Evolutionary conservation across 2,888 invertebrate species (phyloP).

Genomic region (Leucania comma): DNA sequence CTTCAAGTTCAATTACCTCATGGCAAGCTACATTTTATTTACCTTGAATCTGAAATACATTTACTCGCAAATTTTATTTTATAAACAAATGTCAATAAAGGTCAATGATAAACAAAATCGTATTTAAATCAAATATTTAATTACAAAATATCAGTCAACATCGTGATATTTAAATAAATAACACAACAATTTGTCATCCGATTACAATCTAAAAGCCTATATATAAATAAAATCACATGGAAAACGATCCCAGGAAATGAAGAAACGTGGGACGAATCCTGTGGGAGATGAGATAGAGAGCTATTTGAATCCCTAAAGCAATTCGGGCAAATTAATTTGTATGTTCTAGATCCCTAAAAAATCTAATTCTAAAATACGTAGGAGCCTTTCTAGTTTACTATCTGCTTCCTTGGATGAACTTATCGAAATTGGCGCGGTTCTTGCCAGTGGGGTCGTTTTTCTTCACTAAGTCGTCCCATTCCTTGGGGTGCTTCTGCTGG

Average conservation of each 20-base stretch:
- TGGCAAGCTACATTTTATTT: background rate
- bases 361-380: constrained; percentile 29
- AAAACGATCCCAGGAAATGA: constrained; percentile 37
- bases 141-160: constrained; percentile 77
- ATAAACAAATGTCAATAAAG: background rate
- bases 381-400: constrained; percentile 64
- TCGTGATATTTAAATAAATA: constrained; percentile 72
- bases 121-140: constrained; percentile 63
- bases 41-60: background rate
- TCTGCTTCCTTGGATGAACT: constrained; percentile 82
- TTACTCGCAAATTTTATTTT: background rate
- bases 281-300: constrained; percentile 41
- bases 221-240: constrained; percentile 69
- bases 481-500: constrained; percentile 92
- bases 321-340: constrained; percentile 21
- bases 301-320: constrained; percentile 23
- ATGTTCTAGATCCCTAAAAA: constrained; percentile 16
- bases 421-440: constrained; percentile 92
- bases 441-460: constrained; percentile 93
- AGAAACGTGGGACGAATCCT: constrained; percentile 20
- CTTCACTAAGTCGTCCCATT: constrained; percentile 92
- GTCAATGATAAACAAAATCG: constrained; percentile 35
- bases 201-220: constrained; percentile 59
- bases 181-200: constrained; percentile 64
- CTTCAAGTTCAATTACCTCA: constrained; percentile 11